Conservation (phyloP, 2,113 vertebrate species). For the Nesogale talazaci region DNA sequence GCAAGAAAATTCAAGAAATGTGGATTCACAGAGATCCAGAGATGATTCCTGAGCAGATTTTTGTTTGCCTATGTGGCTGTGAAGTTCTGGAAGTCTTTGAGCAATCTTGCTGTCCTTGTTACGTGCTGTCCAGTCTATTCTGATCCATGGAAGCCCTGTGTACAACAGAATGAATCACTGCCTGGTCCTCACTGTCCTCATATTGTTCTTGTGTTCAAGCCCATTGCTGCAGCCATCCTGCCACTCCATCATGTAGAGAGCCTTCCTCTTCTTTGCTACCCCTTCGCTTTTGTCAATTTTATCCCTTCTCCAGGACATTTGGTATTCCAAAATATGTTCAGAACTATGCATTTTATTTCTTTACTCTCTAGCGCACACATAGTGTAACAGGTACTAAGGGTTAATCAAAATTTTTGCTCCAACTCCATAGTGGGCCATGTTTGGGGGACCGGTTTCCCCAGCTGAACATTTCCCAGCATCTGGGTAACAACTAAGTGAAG, state of each 20-base stretch:
- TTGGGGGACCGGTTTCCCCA: neutral
- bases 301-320: neutral
- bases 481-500: neutral
- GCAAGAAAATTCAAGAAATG: neutral
- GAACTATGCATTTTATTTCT: neutral
- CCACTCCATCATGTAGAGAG: too few relatives aligned
- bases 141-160: too few relatives aligned
- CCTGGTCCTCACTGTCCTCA: too few relatives aligned
- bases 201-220: too few relatives aligned
- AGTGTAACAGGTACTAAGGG: neutral
- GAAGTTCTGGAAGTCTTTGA: neutral
- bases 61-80: neutral
- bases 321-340: neutral
- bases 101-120: neutral
- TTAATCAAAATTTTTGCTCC: neutral
- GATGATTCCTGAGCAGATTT: neutral
- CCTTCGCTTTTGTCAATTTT: too few relatives aligned
- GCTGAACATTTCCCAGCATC: neutral
- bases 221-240: too few relatives aligned
- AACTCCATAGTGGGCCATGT: neutral
- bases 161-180: too few relatives aligned
- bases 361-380: neutral
- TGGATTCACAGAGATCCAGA: neutral
- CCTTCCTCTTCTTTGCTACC: too few relatives aligned
- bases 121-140: too few relatives aligned